Percentiles rank a stretch among this genome's conserved stretches.
These are phyloP conservation scores for Trichoplusia ni DNA, from an alignment of 1,140 invertebrate genomes.

Conservation along the genomic window DNA sequence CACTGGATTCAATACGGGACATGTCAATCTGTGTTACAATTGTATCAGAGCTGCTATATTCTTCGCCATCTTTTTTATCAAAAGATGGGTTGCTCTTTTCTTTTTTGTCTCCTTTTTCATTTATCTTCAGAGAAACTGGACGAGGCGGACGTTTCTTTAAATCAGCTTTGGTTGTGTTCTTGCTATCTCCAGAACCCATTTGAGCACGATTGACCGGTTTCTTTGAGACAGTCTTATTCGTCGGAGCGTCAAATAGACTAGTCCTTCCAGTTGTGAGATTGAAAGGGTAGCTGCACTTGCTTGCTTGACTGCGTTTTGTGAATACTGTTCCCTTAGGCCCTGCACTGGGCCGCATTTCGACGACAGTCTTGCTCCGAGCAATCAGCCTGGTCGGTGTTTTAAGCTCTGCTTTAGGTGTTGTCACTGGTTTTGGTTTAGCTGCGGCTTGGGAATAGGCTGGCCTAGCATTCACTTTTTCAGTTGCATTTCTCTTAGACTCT, in stretches of 20 bases:
- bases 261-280: conserved; percentile 77
- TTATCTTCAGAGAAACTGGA: conserved; percentile 62
- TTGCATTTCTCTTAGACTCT: conserved; percentile 47
- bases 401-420: conserved; percentile 55
- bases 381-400: conserved; percentile 55
- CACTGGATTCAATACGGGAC: conserved; percentile 75
- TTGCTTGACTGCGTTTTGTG: conserved; percentile 62
- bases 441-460: conserved; percentile 80
- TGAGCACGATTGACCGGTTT: conserved; percentile 53
- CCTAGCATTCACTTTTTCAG: conserved; percentile 51
- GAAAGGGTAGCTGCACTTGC: conserved; percentile 79
- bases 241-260: conserved; percentile 68
- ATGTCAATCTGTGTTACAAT: conserved; percentile 79
- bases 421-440: conserved; percentile 77
- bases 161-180: conserved; percentile 52
- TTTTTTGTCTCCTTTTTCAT: conserved; percentile 60
- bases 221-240: conserved; percentile 53
- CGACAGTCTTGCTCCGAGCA: conserved; percentile 82
- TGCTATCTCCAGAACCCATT: conserved; percentile 62
- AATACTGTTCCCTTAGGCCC: conserved; percentile 52
- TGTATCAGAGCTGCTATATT: conserved; percentile 81
- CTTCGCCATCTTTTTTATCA: conserved; percentile 64
- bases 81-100: conserved; percentile 48
- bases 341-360: conserved; percentile 73
- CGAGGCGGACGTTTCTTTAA: conserved; percentile 57